Evolutionary conservation across 2,888 invertebrate species (phyloP), one percentile per base, ranked within the genome.

Genomic region (Rugalucina vietnamica): DNA sequence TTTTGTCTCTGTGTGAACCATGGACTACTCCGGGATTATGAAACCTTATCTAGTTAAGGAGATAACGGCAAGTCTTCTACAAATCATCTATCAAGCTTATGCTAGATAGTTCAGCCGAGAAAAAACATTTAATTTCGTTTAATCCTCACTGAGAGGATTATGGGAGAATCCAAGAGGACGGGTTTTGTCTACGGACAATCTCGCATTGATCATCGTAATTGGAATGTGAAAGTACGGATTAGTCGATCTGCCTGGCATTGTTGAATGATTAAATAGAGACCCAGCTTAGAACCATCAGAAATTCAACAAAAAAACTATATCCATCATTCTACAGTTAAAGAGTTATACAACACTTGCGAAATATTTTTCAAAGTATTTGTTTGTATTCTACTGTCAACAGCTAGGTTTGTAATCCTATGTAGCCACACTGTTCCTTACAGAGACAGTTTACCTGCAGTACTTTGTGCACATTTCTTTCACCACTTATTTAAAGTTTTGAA

Each of bases 91-190:
- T 87, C 84, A 87, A 72, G 82, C 74, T 87, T 87, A 80, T 10
- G 29, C 57, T 57, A 80, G 78, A 82, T 78, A 57, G 82, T 70
- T 70, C 32, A 81, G 80, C 32, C 84, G 84, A 82, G 84, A 81
- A 83, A 84, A 86, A 84, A 82, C 81, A 79, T 87, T 87, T 81
- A 84, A 87, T 87, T 87, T 87, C 75, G 36, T 71, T 71, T 87
- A 87, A 87, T 87, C 87, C 80, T 75, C 27, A 34, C 49, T 57
- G 73, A 84, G 82, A 78, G 87, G 84, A 87, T 87, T 85, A 87
- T 57, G 24, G 34, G 37, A 21, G 37, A 37, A 12, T 29, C 60
- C 43, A 57, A 14, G 24, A 60, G 54, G 54, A 54, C 50, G 27
- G 75, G 57, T 57, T 75, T 75, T 75, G 54, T 75, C 54, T 75